Evolutionary conservation across 2,797 vertebrate species (phyloP).

Genomic region (Rhinichthys osculus): DNA sequence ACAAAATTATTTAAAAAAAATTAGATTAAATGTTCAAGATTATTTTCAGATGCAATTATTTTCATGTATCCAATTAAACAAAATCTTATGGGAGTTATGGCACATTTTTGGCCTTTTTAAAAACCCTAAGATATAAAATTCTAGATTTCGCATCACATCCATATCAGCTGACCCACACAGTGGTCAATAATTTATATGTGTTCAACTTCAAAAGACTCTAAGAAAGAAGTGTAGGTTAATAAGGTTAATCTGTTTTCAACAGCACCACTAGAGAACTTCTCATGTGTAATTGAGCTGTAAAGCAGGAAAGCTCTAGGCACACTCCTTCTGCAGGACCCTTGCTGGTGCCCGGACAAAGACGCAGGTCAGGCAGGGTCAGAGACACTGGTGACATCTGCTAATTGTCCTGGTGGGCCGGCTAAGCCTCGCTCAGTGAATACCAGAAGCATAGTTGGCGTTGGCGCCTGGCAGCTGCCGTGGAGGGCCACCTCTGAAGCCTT

Average conservation of each 20-base stretch:
- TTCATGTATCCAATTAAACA: neutral
- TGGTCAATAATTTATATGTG: neutral
- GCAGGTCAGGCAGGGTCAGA: conserved; percentile 78
- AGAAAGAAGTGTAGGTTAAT: conserved; percentile 52
- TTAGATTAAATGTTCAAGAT: neutral
- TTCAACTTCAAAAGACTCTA: conserved; percentile 12
- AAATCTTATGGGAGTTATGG: neutral
- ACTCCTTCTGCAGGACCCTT: conserved; percentile 43
- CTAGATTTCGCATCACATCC: neutral
- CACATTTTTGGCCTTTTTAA: too few relatives aligned
- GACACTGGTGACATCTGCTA: conserved; percentile 78
- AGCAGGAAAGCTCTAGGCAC: conserved; percentile 48
- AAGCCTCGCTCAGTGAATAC: conserved; percentile 62
- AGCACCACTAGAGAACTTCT: neutral
- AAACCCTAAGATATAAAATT: too few relatives aligned
- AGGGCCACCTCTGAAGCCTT: conserved; percentile 58
- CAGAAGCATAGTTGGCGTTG: conserved; percentile 57
- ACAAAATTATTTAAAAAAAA: neutral
- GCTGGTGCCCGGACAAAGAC: conserved; percentile 50
- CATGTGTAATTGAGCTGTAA: conserved; percentile 19
- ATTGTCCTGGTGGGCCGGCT: conserved; percentile 76
- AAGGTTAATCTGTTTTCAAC: conserved; percentile 52
- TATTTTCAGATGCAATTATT: neutral
- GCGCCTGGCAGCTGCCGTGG: conserved; percentile 68
- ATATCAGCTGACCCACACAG: neutral